A percentile compares a stretch with the other conserved stretches of the same genome.
phyloP scores from a whole-genome alignment of 2,888 invertebrate genomes.

The Drosophila neutralis region DNA sequence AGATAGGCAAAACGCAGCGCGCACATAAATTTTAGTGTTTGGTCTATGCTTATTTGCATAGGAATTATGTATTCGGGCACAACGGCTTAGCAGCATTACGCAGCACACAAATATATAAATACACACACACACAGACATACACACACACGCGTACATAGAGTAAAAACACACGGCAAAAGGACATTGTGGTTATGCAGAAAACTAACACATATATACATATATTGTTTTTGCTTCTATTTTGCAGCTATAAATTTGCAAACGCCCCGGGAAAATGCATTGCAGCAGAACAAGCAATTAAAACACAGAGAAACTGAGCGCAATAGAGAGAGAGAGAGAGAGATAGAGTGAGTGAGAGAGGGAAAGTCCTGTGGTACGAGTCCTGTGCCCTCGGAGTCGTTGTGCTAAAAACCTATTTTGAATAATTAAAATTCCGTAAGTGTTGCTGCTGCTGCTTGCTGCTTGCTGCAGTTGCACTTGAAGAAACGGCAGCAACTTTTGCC shows the following conservation, averaged over 20 bases:
- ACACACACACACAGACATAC: slow-evolving; percentile 32
- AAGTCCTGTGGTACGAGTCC: slow-evolving; percentile 22
- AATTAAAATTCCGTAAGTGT: slow-evolving; percentile 75
- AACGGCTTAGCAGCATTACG: slow-evolving; percentile 74
- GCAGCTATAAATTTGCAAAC: slow-evolving; percentile 70
- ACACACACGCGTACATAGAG: slow-evolving; percentile 5
- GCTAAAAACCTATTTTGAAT: slow-evolving; percentile 78
- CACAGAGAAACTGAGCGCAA: slow-evolving; percentile 19
- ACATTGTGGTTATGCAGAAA: slow-evolving; percentile 68
- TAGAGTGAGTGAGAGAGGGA: neutral
- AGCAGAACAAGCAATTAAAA: slow-evolving; percentile 78
- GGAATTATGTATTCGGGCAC: slow-evolving; percentile 78
- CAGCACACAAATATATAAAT: slow-evolving; percentile 43
- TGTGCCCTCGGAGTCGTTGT: slow-evolving; percentile 44
- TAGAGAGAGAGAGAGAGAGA: neutral
- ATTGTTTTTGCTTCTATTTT: slow-evolving; percentile 73
- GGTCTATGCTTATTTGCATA: slow-evolving; percentile 75
- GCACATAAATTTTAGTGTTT: slow-evolving; percentile 72
- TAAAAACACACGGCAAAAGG: slow-evolving; percentile 17
- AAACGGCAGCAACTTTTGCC: slow-evolving; percentile 34
- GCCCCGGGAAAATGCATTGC: slow-evolving; percentile 77
- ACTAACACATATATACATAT: slow-evolving; percentile 65
- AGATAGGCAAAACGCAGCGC: slow-evolving; percentile 74
- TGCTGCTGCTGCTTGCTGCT: slow-evolving; percentile 13
- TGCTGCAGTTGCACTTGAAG: slow-evolving; percentile 43